Evolutionary conservation across 2,113 vertebrate species (phyloP), one percentile per base, ranked within the genome.

Genomic region (Todiramphus saurophagus): DNA sequence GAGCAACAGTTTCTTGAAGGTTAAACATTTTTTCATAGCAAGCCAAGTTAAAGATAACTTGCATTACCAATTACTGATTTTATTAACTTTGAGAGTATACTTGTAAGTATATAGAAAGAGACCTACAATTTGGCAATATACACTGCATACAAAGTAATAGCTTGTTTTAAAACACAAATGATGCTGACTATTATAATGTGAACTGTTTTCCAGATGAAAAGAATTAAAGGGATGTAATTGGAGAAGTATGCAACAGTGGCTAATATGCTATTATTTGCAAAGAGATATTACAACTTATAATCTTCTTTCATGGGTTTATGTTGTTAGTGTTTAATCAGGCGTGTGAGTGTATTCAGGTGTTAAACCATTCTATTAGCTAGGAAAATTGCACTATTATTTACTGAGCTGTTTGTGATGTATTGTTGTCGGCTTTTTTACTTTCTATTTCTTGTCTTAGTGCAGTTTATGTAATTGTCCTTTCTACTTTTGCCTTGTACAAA

Each of bases 251-350:
- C 94, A 97, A 96, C 88, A 96, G 97, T 96, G 96, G 95, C 96
- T 97, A 96, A 96, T 96, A 93, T 86, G 95, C 91, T 95, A 97
- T 97, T 98, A 93, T 96, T 97, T 89, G 95, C 81, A 95, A 97
- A 97, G 94, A 96, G 96, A 96, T 96, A 96, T 97, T 96, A 93
- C 96, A 97, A 96, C 94, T 98, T 98, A 96, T 97, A 96, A 98
- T 98, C 98, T 98, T 97, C 97, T 97, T 96, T 95, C 92, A 53
- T 64, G 95, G 96, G 93, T 93, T 96, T 92, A 86, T 13, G 96
- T 97, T 97, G 97, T 96, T 97, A 76, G 95, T 86, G 97, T 94
- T 95, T 97, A 97, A 96, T 98, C 97, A 97, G 96, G 98, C 96
- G 2, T 97, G 93, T 62, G 95, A 94, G 84, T 93, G 97, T 94